These are phyloP conservation scores for Tupaia tana DNA, from an alignment of 2,113 vertebrate genomes.

Conservation along the genomic window DNA sequence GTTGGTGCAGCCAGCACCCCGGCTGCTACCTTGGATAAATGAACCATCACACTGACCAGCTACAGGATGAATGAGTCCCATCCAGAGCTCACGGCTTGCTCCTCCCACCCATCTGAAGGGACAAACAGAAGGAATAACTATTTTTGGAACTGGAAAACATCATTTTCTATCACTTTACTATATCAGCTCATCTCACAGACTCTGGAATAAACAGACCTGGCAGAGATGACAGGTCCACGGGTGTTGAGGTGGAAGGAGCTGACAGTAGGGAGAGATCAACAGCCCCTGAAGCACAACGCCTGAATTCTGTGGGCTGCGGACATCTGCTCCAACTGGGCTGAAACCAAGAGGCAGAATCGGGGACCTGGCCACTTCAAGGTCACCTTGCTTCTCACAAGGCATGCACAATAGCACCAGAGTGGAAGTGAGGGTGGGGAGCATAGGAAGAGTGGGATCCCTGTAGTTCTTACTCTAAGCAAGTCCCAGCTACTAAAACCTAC, in stretches of 20 bases:
- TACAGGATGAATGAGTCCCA: not conserved
- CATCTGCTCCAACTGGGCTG: too few species aligned
- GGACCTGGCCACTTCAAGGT: not conserved
- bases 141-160: not conserved
- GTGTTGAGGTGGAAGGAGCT: rapidly evolving
- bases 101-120: not conserved
- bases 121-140: not conserved
- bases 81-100: not conserved
- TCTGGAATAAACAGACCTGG: not conserved
- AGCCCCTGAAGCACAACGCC: not conserved
- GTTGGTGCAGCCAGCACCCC: not conserved
- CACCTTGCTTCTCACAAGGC: not conserved
- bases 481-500: not conserved
- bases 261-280: not conserved
- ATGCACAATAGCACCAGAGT: rapidly evolving
- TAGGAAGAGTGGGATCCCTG: rapidly evolving
- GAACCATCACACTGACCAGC: rapidly evolving
- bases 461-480: not conserved
- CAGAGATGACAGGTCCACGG: not conserved
- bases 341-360: not conserved
- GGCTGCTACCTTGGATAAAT: not conserved
- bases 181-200: not conserved
- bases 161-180: not conserved
- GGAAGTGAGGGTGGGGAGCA: not conserved
- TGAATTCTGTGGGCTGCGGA: not conserved